Percentiles rank a stretch among this genome's conserved stretches.
Conservation (phyloP, 2,888 invertebrate genomes). For the Congeria kusceri region DNA sequence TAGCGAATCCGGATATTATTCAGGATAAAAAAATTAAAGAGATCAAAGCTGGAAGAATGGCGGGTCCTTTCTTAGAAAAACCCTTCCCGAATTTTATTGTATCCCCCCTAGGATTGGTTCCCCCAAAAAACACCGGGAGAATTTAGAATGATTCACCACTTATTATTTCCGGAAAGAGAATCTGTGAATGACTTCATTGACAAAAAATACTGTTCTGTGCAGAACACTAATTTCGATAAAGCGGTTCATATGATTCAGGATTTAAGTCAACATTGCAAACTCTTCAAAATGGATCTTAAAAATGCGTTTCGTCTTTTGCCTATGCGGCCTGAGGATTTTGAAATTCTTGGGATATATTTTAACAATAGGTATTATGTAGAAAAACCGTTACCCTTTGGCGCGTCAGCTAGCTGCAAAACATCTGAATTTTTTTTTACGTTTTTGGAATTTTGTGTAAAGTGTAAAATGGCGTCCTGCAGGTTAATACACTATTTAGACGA, state of each 20-base stretch:
- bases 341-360: slow-evolving; percentile 45
- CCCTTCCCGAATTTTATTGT: slow-evolving; percentile 25
- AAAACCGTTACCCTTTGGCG: slow-evolving; percentile 44
- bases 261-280: too few species aligned
- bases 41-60: slow-evolving; percentile 18
- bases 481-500: slow-evolving; percentile 42
- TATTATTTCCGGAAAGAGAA: too few species aligned
- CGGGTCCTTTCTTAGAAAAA: slow-evolving; percentile 21
- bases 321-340: too few species aligned
- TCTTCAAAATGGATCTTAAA: too few species aligned
- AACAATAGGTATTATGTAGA: slow-evolving; percentile 36
- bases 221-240: slow-evolving; percentile 37
- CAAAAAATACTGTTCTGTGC: too few species aligned
- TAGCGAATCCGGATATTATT: too few species aligned
- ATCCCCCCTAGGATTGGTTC: slow-evolving; percentile 43
- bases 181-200: slow-evolving; percentile 51
- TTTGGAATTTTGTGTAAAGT: slow-evolving; percentile 31
- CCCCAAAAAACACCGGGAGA: slow-evolving; percentile 35
- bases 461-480: neutral
- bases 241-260: slow-evolving; percentile 49
- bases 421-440: slow-evolving; percentile 61
- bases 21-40: slow-evolving; percentile 18
- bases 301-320: slow-evolving; percentile 35
- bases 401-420: slow-evolving; percentile 31
- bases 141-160: slow-evolving; percentile 48